Evolutionary conservation across 2,113 vertebrate genomes (phyloP), one percentile per base, ranked within the genome.

Genomic region (Caracal caracal): DNA sequence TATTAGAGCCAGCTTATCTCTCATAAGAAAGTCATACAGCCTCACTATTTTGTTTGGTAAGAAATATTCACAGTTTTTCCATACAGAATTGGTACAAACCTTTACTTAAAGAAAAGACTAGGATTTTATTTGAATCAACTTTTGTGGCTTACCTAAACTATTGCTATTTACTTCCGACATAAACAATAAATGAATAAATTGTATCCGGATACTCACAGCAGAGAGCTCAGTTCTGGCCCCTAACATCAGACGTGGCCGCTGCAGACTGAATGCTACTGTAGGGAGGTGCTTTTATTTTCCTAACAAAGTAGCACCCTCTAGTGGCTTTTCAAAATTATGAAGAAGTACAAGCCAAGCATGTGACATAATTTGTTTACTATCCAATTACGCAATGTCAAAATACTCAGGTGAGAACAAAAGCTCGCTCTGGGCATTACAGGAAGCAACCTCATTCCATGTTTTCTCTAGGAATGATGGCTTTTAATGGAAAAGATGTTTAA

Each of bases 301-400:
- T 97, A 95, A 51, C 97, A 88, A 97, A 95, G 63, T 93, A 97
- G 96, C 97, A 53, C 96, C 97, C 98, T 91, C 98, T 97, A 94
- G 97, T 96, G 98, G 96, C 82, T 79, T 10, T 91, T 88, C 59
- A 9, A 80, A 73, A 81, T 73, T 61, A 95, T 40, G 16, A 47
- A 51, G 68, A 51, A 5, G n/a, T 56, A 90, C 30, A 33, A 0
- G 1, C 90, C 88, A 56, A 88, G 59, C 83, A 15, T 59, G 95
- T 97, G 98, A 98, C 91, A 96, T 89, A 94, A 97, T 98, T 95
- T 98, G 97, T 97, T 98, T 98, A 97, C 96, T 97, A 95, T 88
- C 63, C 90, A 97, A 94, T 92, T 92, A 97, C 4, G 1, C 75
- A 92, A 85, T 76, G 87, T 95, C 83, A 96, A 33, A 95, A 91